Conservation (phyloP, 2,797 vertebrate genomes). For the Hyperoplus lanceolatus region DNA sequence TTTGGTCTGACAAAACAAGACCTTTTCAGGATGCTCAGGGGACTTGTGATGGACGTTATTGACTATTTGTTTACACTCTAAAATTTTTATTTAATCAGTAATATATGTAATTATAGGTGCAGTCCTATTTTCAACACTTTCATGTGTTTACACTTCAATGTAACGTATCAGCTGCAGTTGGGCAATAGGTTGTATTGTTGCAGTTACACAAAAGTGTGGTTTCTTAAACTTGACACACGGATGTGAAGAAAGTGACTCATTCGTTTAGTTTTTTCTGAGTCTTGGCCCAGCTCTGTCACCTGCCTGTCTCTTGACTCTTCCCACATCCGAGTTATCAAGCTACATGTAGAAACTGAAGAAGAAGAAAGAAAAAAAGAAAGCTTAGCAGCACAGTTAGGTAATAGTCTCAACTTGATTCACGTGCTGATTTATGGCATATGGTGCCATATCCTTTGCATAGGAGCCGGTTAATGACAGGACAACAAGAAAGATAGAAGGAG, state of each 20-base stretch:
- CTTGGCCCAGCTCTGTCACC: conserved; percentile 32
- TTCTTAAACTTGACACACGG: not conserved
- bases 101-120: not conserved
- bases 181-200: conserved; percentile 20
- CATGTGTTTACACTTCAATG: conserved; percentile 27
- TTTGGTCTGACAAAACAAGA: not conserved
- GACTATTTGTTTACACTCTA: not conserved
- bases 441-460: conserved; percentile 55
- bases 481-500: conserved; percentile 43
- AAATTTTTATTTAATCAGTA: not conserved
- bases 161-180: conserved; percentile 9
- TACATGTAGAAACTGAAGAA: not conserved
- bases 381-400: conserved; percentile 45
- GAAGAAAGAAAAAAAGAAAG: conserved; percentile 4
- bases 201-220: conserved; percentile 39
- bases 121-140: not conserved
- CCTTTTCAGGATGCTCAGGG: not conserved
- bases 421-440: conserved; percentile 58
- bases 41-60: not conserved
- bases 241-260: conserved; percentile 37
- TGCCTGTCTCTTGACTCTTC: conserved; percentile 48
- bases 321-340: conserved; percentile 39
- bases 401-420: conserved; percentile 54
- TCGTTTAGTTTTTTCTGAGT: not conserved
- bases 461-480: conserved; percentile 69